Evolutionary conservation across 2,888 invertebrate genomes (phyloP).

Genomic region (Phaonia tiefii): DNA sequence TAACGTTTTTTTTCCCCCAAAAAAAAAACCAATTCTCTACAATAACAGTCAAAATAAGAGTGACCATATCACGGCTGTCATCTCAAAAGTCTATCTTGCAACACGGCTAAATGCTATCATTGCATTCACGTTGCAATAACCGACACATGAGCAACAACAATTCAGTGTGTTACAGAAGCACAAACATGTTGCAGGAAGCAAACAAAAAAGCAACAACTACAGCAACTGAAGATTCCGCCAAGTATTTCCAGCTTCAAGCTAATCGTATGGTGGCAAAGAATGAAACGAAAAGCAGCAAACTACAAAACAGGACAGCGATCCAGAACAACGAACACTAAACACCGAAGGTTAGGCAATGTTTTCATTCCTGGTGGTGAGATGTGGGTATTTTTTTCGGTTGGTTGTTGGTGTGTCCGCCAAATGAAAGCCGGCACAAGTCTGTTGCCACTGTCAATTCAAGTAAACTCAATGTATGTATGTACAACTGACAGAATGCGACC

Average conservation of each 20-base stretch:
- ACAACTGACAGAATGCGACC: slow-evolving; percentile 70
- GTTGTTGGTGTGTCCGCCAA: slow-evolving; percentile 50
- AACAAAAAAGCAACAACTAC: slow-evolving; percentile 10
- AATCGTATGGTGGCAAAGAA: slow-evolving; percentile 21
- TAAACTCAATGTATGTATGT: slow-evolving; percentile 64
- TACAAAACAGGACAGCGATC: neutral
- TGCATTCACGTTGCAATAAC: neutral
- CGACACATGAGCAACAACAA: slow-evolving; percentile 33
- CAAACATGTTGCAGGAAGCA: slow-evolving; percentile 48
- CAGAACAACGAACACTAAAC: slow-evolving; percentile 29
- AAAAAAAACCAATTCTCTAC: neutral
- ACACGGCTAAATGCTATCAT: slow-evolving; percentile 57
- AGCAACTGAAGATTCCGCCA: slow-evolving; percentile 37
- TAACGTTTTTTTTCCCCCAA: slow-evolving; percentile 14
- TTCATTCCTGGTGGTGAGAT: slow-evolving; percentile 43
- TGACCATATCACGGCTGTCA: slow-evolving; percentile 71
- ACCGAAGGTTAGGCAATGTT: slow-evolving; percentile 56
- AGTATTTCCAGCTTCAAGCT: slow-evolving; percentile 14
- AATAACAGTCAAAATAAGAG: slow-evolving; percentile 60
- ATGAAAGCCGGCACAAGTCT: slow-evolving; percentile 79
- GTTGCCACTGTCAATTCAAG: slow-evolving; percentile 72
- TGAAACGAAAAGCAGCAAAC: slow-evolving; percentile 7
- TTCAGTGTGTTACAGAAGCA: slow-evolving; percentile 58
- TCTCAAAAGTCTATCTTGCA: slow-evolving; percentile 68
- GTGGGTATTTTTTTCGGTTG: slow-evolving; percentile 37